Percentiles rank a stretch among this genome's conserved stretches.
Evolutionary conservation across 2,797 vertebrate species (phyloP).

Genomic region (Malacoraja senta): DNA sequence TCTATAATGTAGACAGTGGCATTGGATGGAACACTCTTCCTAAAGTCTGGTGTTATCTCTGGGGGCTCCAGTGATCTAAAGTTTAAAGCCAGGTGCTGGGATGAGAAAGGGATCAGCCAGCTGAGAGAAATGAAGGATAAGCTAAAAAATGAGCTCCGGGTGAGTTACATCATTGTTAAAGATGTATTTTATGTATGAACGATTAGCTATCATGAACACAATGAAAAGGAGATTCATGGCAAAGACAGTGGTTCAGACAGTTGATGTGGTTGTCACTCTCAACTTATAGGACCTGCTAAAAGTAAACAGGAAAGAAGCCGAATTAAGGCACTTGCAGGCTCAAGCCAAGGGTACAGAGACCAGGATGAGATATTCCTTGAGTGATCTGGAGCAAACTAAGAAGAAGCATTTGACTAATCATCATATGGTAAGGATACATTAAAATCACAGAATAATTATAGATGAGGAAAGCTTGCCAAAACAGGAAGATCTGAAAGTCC

Average conservation of each 20-base stretch:
- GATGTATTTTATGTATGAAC: not conserved
- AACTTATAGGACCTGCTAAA: constrained; percentile 69
- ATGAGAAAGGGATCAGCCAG: constrained; percentile 73
- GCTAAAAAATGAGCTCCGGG: constrained; percentile 69
- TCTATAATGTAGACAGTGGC: constrained; percentile 67
- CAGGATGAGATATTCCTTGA: constrained; percentile 78
- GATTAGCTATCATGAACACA: not conserved
- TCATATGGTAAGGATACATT: constrained; percentile 55
- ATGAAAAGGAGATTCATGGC: not conserved
- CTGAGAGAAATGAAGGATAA: constrained; percentile 71
- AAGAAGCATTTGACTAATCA: constrained; percentile 68
- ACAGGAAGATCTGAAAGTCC: not conserved
- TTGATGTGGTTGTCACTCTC: not conserved
- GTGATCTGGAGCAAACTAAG: constrained; percentile 69
- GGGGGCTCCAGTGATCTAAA: constrained; percentile 81
- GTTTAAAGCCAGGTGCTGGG: constrained; percentile 79
- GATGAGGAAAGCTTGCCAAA: not conserved
- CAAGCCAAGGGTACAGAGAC: constrained; percentile 71
- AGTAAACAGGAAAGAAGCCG: constrained; percentile 70
- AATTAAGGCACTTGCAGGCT: constrained; percentile 71
- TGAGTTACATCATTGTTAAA: constrained; percentile 49
- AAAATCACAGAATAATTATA: constrained; percentile 9
- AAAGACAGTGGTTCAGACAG: not conserved
- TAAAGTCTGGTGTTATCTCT: constrained; percentile 86
- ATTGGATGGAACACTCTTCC: constrained; percentile 86